Conservation (phyloP, 2,888 invertebrate species). For the Orthonychiurus folsomi region DNA sequence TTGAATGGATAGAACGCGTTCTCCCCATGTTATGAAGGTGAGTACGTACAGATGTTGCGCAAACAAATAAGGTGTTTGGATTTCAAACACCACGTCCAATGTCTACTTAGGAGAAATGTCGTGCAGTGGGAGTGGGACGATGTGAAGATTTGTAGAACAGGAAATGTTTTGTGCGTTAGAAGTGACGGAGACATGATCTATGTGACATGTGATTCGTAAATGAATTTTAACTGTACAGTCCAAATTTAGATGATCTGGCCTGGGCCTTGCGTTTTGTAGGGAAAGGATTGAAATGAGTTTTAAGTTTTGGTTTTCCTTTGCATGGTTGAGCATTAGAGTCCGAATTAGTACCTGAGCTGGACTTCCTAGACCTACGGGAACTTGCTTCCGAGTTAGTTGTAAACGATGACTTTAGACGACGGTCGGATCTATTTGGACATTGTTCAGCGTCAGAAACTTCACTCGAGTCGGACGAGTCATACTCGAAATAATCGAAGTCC, state of each 20-base stretch:
- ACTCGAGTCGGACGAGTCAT: conserved; percentile 24
- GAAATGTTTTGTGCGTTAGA: background rate
- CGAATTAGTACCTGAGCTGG: conserved; percentile 9
- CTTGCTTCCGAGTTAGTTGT: background rate
- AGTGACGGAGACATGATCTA: too few relatives aligned
- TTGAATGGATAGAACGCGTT: too few relatives aligned
- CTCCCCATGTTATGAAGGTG: too few relatives aligned
- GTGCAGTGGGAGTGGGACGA: too few relatives aligned
- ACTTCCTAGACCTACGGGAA: conserved; percentile 7
- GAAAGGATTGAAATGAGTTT: conserved; percentile 36
- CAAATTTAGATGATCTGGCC: conserved; percentile 34
- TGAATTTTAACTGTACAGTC: conserved; percentile 25
- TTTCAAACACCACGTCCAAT: too few relatives aligned
- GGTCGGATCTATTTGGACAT: conserved; percentile 1
- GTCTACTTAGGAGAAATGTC: too few relatives aligned
- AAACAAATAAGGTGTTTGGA: too few relatives aligned
- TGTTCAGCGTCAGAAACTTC: conserved; percentile 20
- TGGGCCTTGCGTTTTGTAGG: conserved; percentile 34
- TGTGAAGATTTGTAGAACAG: background rate
- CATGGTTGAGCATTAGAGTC: background rate
- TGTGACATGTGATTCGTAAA: background rate
- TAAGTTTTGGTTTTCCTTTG: too few relatives aligned
- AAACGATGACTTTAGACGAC: background rate
- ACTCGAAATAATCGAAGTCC: conserved; percentile 48
- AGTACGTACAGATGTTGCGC: too few relatives aligned